A percentile compares a stretch with the other conserved stretches of the same genome.
Conservation (phyloP, 2,113 vertebrate genomes). For the Galemys pyrenaicus region DNA sequence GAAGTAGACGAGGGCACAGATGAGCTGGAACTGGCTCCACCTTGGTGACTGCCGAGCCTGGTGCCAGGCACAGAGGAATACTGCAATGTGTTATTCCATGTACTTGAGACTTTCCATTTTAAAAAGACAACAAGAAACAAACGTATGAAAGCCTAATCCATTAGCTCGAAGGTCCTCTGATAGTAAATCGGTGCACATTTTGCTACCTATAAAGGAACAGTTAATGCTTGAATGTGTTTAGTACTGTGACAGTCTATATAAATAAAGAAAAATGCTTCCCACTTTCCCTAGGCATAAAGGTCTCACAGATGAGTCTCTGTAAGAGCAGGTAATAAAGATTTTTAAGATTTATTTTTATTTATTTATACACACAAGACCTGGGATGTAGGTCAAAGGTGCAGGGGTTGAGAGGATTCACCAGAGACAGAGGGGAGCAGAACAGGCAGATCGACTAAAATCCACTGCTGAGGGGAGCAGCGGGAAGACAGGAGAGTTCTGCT, state of each 20-base stretch:
- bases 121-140: not conserved
- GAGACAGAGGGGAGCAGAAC: no score
- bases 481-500: no score
- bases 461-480: no score
- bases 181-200: constrained; percentile 4
- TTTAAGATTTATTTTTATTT: not conserved
- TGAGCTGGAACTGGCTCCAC: not conserved
- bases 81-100: not conserved
- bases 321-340: constrained; percentile 32
- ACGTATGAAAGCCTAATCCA: constrained; percentile 11
- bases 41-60: not conserved
- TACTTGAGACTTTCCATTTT: not conserved
- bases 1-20: not conserved
- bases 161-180: constrained; percentile 8
- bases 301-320: constrained; percentile 55
- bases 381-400: no score
- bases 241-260: constrained; percentile 12
- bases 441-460: no score
- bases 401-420: no score
- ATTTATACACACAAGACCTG: no score
- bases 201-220: constrained; percentile 9
- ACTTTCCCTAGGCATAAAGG: not conserved
- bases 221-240: constrained; percentile 22
- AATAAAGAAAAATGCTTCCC: not conserved
- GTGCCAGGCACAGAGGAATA: not conserved